These are phyloP conservation scores for Gobio gobio DNA, from an alignment of 2,113 vertebrate genomes.

Conservation along the genomic window DNA sequence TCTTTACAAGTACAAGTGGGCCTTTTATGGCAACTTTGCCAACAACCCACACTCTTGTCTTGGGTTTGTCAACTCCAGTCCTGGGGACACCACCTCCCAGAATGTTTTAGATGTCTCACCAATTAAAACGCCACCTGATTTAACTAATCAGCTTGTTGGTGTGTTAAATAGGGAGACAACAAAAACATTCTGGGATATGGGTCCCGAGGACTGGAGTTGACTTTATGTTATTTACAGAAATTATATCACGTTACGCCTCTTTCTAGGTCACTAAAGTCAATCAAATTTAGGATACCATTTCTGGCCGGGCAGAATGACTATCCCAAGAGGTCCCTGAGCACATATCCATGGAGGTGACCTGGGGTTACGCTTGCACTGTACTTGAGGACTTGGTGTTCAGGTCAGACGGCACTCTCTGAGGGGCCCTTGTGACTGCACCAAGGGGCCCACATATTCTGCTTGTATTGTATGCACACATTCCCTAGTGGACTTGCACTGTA, in stretches of 20 bases:
- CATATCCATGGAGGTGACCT: not conserved
- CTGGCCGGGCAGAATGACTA: not conserved
- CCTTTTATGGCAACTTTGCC: not conserved
- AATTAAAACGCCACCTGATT: too few relatives aligned
- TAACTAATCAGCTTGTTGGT: too few relatives aligned
- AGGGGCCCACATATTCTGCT: not conserved
- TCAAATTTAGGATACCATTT: not conserved
- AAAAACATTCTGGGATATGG: too few relatives aligned
- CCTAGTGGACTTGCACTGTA: not conserved
- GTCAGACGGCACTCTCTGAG: not conserved
- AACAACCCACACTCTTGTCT: not conserved
- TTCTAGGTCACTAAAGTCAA: not conserved
- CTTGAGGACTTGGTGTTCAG: not conserved
- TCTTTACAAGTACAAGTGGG: not conserved
- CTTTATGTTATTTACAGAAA: not conserved
- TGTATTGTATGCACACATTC: not conserved
- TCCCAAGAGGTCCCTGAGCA: not conserved
- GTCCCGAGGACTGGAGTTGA: too few relatives aligned
- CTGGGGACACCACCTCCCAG: too few relatives aligned
- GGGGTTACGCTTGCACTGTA: not conserved
- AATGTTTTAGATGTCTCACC: too few relatives aligned
- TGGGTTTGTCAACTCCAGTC: not conserved
- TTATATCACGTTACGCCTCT: not conserved
- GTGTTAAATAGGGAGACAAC: too few relatives aligned
- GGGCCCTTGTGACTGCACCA: not conserved